Base-by-base conservation (phyloP, 2,888 invertebrate genomes). In the Tipula helvola region DNA sequence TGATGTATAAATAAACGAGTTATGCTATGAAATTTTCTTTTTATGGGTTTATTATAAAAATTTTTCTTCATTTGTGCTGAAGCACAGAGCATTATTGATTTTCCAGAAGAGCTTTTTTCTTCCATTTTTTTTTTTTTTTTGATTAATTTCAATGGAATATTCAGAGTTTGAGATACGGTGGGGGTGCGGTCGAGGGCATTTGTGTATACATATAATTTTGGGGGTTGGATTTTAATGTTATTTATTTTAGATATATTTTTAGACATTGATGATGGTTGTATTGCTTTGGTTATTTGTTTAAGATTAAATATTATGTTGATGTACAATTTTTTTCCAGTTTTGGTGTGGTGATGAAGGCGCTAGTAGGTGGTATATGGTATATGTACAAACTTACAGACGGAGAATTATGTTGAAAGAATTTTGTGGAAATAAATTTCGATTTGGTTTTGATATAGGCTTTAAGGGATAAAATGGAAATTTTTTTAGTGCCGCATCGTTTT, bases 1-100 rank as follows among this genome's bases (percentile, higher is more conserved):
- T 85, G 85, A 85, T 85, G 85, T 41, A 85, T 42, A 85, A 85
- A 85, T 85, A 85, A 85, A 85, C 85, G 85, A 85, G 85, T 85
- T 85, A 85, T 85, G 42, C 41, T 84, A 84, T n/a, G 39, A 16
- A 84, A 71, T 84, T 84, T 84, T 84, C 41, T 39, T 84, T 84
- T 84, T 84, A 84, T 84, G 84, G 84, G 36, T 84, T 84, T 84
- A 36, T 52, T 52, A 52, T n/a, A 52, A 16, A 52, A 10, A 71
- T 71, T 71, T 28, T 71, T 71, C 71, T 71, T 71, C 71, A 28
- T 18, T 71, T 71, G 18, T 71, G 71, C 71, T 71, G 28, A 52
- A 71, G 71, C 71, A 71, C 71, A 71, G 71, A 71, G 71, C 71
- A 71, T 71, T 71, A 71, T 71, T 71, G 71, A 71, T 71, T 71